Evolutionary conservation across 2,113 vertebrate species (phyloP).

Genomic region (Rhombomys opimus): DNA sequence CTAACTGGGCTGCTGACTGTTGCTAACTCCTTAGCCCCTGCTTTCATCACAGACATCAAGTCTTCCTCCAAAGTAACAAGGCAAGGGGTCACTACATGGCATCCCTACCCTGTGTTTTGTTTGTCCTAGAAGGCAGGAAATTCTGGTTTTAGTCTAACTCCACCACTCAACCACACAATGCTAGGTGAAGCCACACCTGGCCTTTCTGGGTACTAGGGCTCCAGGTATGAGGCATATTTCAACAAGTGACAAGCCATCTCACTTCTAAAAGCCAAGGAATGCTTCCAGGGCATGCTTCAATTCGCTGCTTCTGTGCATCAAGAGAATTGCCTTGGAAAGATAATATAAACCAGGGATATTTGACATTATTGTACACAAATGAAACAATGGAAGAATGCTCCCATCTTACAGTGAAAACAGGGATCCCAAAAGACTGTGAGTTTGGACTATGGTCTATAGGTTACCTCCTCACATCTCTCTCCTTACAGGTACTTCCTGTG

Average conservation of each 20-base stretch:
- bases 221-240: neutral
- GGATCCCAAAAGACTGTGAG: neutral
- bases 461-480: neutral
- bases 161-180: neutral
- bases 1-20: neutral
- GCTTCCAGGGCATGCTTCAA: neutral
- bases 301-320: neutral
- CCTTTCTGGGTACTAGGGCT: neutral
- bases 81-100: neutral
- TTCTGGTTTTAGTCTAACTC: neutral
- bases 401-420: neutral
- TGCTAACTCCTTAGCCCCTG: neutral
- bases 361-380: neutral
- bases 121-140: neutral
- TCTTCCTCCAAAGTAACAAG: neutral
- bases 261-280: neutral
- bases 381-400: neutral
- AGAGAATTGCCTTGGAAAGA: neutral
- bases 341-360: neutral
- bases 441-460: neutral
- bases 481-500: neutral
- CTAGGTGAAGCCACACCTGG: neutral
- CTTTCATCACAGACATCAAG: neutral
- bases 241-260: neutral
- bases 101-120: too few species aligned